Conservation (phyloP, 2,797 vertebrate genomes). For the Cercopithecus diana region DNA sequence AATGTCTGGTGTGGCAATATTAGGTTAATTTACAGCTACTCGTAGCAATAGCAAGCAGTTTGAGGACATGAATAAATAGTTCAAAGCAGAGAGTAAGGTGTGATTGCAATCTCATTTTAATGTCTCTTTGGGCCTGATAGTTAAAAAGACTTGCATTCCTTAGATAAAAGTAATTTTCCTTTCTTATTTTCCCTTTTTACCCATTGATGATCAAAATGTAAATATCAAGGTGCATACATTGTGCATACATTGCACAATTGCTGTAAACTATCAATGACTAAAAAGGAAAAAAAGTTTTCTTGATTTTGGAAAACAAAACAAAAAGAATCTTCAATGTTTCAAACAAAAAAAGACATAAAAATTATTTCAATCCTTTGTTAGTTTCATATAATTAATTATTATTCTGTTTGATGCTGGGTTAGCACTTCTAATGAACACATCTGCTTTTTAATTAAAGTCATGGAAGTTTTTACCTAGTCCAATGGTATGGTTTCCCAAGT, state of each 20-base stretch:
- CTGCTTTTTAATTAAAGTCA: neutral
- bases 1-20: neutral
- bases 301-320: neutral
- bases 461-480: neutral
- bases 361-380: neutral
- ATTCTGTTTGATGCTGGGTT: neutral
- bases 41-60: accelerated
- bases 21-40: neutral
- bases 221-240: neutral
- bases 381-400: neutral
- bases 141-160: too few species aligned
- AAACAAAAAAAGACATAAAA: neutral
- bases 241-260: neutral
- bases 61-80: neutral
- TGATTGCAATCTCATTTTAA: too few species aligned
- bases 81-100: too few species aligned
- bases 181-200: neutral
- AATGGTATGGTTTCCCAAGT: neutral
- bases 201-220: neutral
- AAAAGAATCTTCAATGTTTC: neutral
- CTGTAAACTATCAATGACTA: neutral
- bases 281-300: neutral
- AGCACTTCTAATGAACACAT: neutral
- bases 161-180: too few species aligned
- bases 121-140: too few species aligned